Evolutionary conservation across 2,113 vertebrate species (phyloP), one percentile per base, ranked within the genome.

Genomic region (Protobothrops flavoviridis): DNA sequence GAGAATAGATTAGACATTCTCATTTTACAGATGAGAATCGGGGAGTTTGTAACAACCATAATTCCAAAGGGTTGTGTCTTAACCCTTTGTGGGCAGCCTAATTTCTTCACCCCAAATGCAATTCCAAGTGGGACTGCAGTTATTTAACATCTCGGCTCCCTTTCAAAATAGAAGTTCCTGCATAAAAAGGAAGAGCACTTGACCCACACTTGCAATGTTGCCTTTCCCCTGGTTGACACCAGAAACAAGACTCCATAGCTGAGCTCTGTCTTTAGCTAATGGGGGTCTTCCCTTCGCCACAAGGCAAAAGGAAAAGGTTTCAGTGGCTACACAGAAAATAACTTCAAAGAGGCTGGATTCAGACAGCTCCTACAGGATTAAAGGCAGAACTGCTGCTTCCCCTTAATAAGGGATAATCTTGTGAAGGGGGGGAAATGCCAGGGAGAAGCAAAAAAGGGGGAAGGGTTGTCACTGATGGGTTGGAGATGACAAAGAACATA

Each of bases 301-400:
- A 10, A 53, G 48, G 29, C 29, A 64, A 85, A 39, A 43, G n/a
- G 53, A 64, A 85, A 39, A 43, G n/a, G 53, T 12, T 90, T 90
- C 23, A 21, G n/a, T 0, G 48, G 23, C 89, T 33, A 10, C 20
- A 24, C 6, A 48, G 53, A 64, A 85, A 90, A 64, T 64, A 87
- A 93, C 89, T 93, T 90, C 74, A 93, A 93, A 90, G 92, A 85
- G 92, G 29, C 7, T 26, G 69, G 53, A 39, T 93, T 90, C 85
- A 86, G 88, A 52, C 74, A 93, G 74, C 21, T 90, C 88, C 74
- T 55, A 1, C 39, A 56, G 92, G 92, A 93, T 93, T 90, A 93
- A 93, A 86, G 89, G 64, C 87, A 89, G 64, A 56, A 81, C 12
- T 21, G 61, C 87, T 92, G 87, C 61, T 59, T 57, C 56, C 56